Evolutionary conservation across 2,113 vertebrate genomes (phyloP).

Genomic region (Bos indicus): DNA sequence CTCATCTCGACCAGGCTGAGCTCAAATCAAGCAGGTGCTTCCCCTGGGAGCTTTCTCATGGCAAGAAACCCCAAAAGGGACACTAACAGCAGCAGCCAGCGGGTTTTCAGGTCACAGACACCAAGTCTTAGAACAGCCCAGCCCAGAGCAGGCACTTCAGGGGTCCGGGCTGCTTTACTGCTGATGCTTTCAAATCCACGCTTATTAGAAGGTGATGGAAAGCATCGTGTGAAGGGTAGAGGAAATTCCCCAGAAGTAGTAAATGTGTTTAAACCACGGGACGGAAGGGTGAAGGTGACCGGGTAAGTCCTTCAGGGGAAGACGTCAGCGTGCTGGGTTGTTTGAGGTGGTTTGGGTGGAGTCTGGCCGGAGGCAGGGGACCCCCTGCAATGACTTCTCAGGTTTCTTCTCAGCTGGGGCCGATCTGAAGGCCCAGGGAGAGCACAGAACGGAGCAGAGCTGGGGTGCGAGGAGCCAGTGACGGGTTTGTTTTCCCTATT

Average conservation of each 20-base stretch:
- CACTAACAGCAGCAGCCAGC: not conserved
- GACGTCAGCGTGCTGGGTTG: not conserved
- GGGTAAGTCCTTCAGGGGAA: not conserved
- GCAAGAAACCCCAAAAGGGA: not conserved
- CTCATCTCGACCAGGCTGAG: not conserved
- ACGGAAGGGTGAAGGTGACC: not conserved
- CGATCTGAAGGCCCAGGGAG: not conserved
- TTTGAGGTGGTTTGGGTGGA: not conserved
- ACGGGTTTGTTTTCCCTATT: not conserved
- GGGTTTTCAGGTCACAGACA: not conserved
- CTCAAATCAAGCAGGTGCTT: not conserved
- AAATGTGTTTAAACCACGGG: not conserved
- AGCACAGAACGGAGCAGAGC: not conserved
- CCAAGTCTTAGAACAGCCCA: not conserved
- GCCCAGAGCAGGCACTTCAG: accelerated
- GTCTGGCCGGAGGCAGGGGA: not conserved
- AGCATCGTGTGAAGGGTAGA: not conserved
- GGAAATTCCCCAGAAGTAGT: not conserved
- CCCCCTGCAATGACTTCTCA: not conserved
- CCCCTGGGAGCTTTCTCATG: not conserved
- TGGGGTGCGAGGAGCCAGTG: not conserved
- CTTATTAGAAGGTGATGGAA: not conserved
- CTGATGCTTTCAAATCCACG: not conserved
- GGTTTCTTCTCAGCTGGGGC: not conserved
- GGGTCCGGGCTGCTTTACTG: not conserved